Conservation (phyloP, 1,140 invertebrate species). For the Adoxophyes honmai region DNA sequence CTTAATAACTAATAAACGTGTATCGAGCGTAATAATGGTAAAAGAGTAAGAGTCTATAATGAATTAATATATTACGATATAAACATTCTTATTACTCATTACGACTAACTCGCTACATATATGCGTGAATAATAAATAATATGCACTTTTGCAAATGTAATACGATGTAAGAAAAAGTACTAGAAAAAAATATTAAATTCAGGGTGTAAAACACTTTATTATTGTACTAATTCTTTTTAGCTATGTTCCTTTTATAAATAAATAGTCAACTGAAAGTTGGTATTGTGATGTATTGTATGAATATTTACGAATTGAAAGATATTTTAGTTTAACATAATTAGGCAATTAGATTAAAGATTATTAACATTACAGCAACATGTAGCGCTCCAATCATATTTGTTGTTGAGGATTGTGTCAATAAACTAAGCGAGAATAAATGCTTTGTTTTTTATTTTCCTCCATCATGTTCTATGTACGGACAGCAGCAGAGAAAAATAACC, state of each 20-base stretch:
- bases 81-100: not conserved
- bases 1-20: not conserved
- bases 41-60: not conserved
- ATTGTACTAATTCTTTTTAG: conserved; percentile 46
- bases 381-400: conserved; percentile 57
- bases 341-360: conserved; percentile 52
- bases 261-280: conserved; percentile 72
- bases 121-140: conserved; percentile 16
- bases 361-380: conserved; percentile 58
- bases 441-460: not conserved
- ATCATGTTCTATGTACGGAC: too few species aligned
- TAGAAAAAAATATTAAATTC: too few species aligned
- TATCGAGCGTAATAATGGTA: not conserved
- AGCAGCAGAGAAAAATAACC: too few species aligned
- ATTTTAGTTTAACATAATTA: conserved; percentile 65
- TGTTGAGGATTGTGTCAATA: conserved; percentile 72
- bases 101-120: conserved; percentile 10
- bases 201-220: conserved; percentile 57
- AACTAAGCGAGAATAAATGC: conserved; percentile 47
- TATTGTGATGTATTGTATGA: conserved; percentile 70
- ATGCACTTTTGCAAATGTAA: conserved; percentile 23
- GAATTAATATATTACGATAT: too few species aligned
- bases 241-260: conserved; percentile 66
- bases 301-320: conserved; percentile 61
- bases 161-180: conserved; percentile 26